Percentiles rank a stretch among this genome's conserved stretches.
Evolutionary conservation across 64 coral and sea anemone species (phyloP).

Genomic region (Orbicella faveolata): DNA sequence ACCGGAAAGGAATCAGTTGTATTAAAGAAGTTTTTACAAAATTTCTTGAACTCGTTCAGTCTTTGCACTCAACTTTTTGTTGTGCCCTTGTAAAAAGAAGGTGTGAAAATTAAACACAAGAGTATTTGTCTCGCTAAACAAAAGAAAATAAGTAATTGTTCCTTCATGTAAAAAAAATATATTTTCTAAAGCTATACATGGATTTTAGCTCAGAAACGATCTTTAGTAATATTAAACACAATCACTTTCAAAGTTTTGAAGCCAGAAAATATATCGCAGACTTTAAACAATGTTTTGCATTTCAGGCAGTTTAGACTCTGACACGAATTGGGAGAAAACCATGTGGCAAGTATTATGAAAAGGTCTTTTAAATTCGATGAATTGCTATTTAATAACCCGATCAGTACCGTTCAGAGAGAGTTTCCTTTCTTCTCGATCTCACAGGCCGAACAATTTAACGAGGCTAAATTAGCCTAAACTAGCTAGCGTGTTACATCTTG

Average conservation of each 20-base stretch:
- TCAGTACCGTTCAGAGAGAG: neutral
- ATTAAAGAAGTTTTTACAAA: too few relatives aligned
- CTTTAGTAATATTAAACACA: neutral
- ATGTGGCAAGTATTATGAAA: neutral
- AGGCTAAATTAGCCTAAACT: too few relatives aligned
- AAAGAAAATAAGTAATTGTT: neutral
- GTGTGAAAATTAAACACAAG: constrained; percentile 18
- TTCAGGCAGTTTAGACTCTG: neutral
- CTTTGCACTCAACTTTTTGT: neutral
- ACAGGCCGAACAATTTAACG: too few relatives aligned
- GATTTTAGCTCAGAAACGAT: neutral
- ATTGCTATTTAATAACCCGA: constrained; percentile 17
- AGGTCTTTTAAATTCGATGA: neutral
- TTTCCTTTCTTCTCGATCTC: too few relatives aligned
- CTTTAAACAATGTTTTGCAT: neutral
- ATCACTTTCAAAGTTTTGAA: neutral
- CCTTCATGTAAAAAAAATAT: neutral
- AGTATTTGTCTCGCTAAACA: constrained; percentile 11
- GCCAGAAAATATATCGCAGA: neutral
- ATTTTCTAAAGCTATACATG: neutral
- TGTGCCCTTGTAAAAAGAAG: neutral
- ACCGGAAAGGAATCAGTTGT: too few relatives aligned
- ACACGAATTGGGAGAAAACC: neutral
- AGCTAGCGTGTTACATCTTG: too few relatives aligned
- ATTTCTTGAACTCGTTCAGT: too few relatives aligned